Conservation (phyloP, 2,113 vertebrate species). For the Psittacus erithacus region DNA sequence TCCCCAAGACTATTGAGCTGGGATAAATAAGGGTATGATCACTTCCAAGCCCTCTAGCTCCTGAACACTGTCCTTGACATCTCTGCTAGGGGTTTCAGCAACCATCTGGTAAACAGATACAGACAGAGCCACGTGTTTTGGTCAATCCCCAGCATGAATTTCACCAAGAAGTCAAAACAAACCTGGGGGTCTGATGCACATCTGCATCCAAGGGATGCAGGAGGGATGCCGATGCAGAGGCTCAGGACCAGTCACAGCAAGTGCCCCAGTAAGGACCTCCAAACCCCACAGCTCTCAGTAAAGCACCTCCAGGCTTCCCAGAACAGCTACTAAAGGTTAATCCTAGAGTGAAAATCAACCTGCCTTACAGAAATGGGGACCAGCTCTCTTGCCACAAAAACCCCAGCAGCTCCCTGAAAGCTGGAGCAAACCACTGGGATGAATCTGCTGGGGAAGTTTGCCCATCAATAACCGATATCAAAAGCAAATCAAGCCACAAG, state of each 20-base stretch:
- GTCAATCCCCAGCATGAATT: background rate
- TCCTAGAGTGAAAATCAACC: background rate
- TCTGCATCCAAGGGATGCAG: background rate
- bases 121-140: fast-evolving
- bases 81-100: background rate
- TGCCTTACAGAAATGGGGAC: background rate
- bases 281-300: background rate
- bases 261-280: background rate
- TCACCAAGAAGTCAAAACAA: background rate
- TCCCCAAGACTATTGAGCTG: fast-evolving
- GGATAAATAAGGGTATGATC: fast-evolving
- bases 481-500: background rate
- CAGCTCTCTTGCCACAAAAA: background rate
- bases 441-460: background rate
- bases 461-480: background rate
- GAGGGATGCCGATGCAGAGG: background rate
- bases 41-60: fast-evolving
- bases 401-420: background rate
- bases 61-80: background rate
- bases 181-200: fast-evolving
- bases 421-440: background rate
- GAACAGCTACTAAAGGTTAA: background rate
- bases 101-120: fast-evolving
- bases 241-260: background rate
- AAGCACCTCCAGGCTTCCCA: background rate